Base-by-base conservation (phyloP, 2,888 invertebrate genomes). In the Catocala fraxini region DNA sequence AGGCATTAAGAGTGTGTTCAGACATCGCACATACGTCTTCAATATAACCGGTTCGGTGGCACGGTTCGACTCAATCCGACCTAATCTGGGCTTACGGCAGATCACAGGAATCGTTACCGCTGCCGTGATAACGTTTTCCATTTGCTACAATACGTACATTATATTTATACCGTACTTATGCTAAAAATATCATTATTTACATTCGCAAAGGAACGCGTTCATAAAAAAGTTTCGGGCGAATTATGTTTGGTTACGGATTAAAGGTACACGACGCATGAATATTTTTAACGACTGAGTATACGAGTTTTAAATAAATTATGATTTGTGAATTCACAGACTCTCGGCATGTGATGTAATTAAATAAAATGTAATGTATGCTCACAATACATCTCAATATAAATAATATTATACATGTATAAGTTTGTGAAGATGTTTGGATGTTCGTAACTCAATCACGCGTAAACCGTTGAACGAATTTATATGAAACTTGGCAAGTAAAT, bases 31-130 rank as follows among this genome's bases (percentile, higher is more conserved):
- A 79, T 80, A 75, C 80, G 77, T 80, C 79, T 82, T 75, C 80
- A 81, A 84, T 83, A 84, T 79, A 80, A 80, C 73, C 73, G 72
- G 77, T 82, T 81, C 73, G 80, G 73, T 79, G 77, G 80, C 80
- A 79, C 80, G 83, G 79, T 77, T 79, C 80, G 75, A 71, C 83
- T 79, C 81, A 85, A 90, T 86, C 90, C 88, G 83, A 80, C 88
- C 89, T 90, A 91, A 91, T 89, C 91, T 88, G 81, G 81, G 91
- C 89, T 91, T 91, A 90, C 82, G 79, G 75, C 83, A 89, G 89
- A 89, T 90, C 89, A 85, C 82, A 83, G 81, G 82, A 88, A 88
- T 86, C 87, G 87, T 85, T 86, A 87, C 87, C 83, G 80, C 76
- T 80, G 82, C 83, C 81, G 82, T 84, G 85, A 87, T 87, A 87